Conservation (phyloP, 2,888 invertebrate species). For the Netelia fuscicornis region DNA sequence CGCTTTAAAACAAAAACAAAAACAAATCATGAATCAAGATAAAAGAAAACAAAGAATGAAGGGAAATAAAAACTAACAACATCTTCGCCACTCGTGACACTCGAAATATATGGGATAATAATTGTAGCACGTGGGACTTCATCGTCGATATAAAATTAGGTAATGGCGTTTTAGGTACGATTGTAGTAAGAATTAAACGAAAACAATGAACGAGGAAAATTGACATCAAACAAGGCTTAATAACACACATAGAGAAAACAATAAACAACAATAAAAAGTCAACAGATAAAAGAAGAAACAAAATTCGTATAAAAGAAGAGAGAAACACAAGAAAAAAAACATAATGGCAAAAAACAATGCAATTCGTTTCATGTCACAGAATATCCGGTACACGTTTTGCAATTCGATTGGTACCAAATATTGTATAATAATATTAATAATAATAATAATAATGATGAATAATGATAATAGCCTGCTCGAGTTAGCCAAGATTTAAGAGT, state of each 20-base stretch:
- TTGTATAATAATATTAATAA: slow-evolving; percentile 6
- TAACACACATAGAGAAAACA: background rate
- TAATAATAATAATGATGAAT: slow-evolving; percentile 24
- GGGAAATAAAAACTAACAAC: slow-evolving; percentile 13
- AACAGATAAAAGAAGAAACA: background rate
- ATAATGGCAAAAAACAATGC: slow-evolving; percentile 62
- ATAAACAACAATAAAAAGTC: slow-evolving; percentile 28
- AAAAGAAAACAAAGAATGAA: background rate
- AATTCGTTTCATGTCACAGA: slow-evolving; percentile 60
- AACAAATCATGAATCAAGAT: slow-evolving; percentile 12
- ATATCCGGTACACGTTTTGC: slow-evolving; percentile 62
- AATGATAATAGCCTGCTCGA: slow-evolving; percentile 20
- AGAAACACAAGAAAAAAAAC: background rate
- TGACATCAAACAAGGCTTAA: background rate
- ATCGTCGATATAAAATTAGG: slow-evolving; percentile 67
- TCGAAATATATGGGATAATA: slow-evolving; percentile 66
- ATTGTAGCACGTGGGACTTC: slow-evolving; percentile 69
- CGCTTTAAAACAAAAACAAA: slow-evolving; percentile 54
- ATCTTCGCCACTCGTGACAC: slow-evolving; percentile 68
- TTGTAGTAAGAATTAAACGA: slow-evolving; percentile 58
- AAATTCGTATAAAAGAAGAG: slow-evolving; percentile 2
- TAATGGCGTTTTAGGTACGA: slow-evolving; percentile 69
- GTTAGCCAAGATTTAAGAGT: slow-evolving; percentile 1
- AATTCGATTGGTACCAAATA: slow-evolving; percentile 68
- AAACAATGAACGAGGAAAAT: slow-evolving; percentile 16